phyloP scores from a whole-genome alignment of 2,888 invertebrate genomes.

The Sinhomidia bicolor region DNA sequence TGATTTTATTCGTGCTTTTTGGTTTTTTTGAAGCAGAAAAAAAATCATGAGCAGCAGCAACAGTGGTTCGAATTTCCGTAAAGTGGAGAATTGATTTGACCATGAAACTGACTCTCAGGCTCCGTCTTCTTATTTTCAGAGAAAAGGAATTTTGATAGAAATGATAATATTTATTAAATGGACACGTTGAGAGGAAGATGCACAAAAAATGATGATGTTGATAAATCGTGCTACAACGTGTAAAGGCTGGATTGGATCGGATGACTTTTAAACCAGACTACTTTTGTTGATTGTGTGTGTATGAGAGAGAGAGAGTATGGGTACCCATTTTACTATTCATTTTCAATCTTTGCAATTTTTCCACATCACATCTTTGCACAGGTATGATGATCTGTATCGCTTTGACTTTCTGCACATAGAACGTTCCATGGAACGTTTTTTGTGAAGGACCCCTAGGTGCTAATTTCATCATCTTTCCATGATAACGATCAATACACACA shows the following conservation, averaged over 20 bases:
- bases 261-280: neutral
- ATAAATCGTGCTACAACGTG: neutral
- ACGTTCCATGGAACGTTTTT: neutral
- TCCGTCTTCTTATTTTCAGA: neutral
- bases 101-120: constrained; percentile 67
- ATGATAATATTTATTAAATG: constrained; percentile 22
- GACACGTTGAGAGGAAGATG: too few species aligned
- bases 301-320: too few species aligned
- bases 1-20: neutral
- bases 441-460: neutral
- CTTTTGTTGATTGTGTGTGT: too few species aligned
- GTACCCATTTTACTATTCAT: too few species aligned
- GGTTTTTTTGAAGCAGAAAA: neutral
- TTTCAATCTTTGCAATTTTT: neutral
- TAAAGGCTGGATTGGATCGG: neutral
- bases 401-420: too few species aligned
- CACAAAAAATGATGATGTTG: constrained; percentile 7
- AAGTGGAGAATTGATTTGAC: constrained; percentile 57
- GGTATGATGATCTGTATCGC: too few species aligned
- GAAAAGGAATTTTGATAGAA: neutral
- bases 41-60: neutral
- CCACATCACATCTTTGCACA: too few species aligned
- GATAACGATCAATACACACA: neutral
- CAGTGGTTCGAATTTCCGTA: constrained; percentile 54
- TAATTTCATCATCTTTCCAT: constrained; percentile 16